These are phyloP conservation scores for Xiphydria camelus DNA, from an alignment of 2,888 invertebrate genomes.

Conservation along the genomic window DNA sequence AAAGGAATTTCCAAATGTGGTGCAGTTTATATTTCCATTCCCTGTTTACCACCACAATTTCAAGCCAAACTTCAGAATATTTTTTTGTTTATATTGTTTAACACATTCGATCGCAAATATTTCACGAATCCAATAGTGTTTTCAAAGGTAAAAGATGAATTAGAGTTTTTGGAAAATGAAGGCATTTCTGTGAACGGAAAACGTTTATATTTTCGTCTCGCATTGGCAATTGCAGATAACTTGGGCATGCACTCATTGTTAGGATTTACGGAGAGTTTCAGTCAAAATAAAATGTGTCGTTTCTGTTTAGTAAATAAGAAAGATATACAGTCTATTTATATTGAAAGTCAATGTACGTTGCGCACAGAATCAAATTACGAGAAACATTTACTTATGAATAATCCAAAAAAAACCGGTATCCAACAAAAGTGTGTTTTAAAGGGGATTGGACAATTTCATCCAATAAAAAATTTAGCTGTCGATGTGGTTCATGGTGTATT, in stretches of 20 bases:
- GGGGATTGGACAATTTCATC: constrained; percentile 18
- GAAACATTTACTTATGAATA: constrained; percentile 3
- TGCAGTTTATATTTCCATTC: constrained; percentile 19
- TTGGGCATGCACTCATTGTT: constrained; percentile 21
- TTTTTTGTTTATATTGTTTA: constrained; percentile 22
- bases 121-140: constrained; percentile 19
- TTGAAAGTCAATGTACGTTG: constrained; percentile 13
- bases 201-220: constrained; percentile 17
- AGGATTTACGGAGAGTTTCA: constrained; percentile 21
- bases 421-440: constrained; percentile 15
- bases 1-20: constrained; percentile 22
- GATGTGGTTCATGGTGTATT: constrained; percentile 26
- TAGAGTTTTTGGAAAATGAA: constrained; percentile 13
- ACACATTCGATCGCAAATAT: constrained; percentile 15
- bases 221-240: constrained; percentile 21
- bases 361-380: constrained; percentile 10
- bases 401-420: constrained; percentile 10
- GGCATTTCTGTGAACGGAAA: constrained; percentile 13
- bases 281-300: constrained; percentile 17
- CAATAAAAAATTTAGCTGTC: constrained; percentile 18
- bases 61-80: constrained; percentile 21
- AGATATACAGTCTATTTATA: constrained; percentile 14
- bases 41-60: constrained; percentile 18
- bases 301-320: constrained; percentile 18
- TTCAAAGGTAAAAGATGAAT: constrained; percentile 16